phyloP scores from a whole-genome alignment of 2,888 invertebrate genomes.

The Tuta absoluta region DNA sequence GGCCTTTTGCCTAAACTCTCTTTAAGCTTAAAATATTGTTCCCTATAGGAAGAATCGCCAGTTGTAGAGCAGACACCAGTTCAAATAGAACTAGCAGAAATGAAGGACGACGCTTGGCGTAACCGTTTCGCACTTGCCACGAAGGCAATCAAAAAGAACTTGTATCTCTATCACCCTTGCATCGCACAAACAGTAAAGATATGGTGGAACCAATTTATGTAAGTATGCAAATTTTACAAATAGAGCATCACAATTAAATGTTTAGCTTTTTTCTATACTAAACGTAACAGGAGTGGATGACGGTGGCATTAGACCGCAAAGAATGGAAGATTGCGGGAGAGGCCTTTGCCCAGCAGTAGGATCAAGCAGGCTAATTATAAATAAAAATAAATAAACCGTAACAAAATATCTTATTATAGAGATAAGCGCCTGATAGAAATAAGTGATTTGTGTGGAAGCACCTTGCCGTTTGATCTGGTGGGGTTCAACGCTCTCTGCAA shows the following conservation, averaged over 20 bases:
- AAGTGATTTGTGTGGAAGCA: slow-evolving; percentile 49
- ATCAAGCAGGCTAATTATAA: too few relatives aligned
- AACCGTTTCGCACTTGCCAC: slow-evolving; percentile 69
- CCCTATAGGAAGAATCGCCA: slow-evolving; percentile 67
- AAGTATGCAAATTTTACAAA: too few relatives aligned
- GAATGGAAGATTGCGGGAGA: too few relatives aligned
- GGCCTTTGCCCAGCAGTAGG: too few relatives aligned
- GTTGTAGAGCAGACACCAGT: slow-evolving; percentile 77
- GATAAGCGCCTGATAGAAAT: slow-evolving; percentile 82
- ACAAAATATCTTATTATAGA: slow-evolving; percentile 61
- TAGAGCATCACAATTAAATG: too few relatives aligned
- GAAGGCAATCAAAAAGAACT: slow-evolving; percentile 72
- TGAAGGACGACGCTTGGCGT: slow-evolving; percentile 84
- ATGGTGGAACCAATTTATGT: slow-evolving; percentile 90
- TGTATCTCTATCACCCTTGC: slow-evolving; percentile 90
- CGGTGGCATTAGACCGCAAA: too few relatives aligned
- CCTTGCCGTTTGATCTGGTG: slow-evolving; percentile 83
- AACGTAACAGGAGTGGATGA: too few relatives aligned
- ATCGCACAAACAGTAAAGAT: slow-evolving; percentile 89
- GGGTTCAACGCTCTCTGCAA: slow-evolving; percentile 82
- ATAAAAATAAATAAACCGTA: background rate
- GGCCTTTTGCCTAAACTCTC: too few relatives aligned
- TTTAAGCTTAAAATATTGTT: too few relatives aligned
- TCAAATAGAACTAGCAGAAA: slow-evolving; percentile 80
- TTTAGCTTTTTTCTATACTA: too few relatives aligned